phyloP scores from a whole-genome alignment of 2,113 vertebrate species.

The Ceratotherium simum region DNA sequence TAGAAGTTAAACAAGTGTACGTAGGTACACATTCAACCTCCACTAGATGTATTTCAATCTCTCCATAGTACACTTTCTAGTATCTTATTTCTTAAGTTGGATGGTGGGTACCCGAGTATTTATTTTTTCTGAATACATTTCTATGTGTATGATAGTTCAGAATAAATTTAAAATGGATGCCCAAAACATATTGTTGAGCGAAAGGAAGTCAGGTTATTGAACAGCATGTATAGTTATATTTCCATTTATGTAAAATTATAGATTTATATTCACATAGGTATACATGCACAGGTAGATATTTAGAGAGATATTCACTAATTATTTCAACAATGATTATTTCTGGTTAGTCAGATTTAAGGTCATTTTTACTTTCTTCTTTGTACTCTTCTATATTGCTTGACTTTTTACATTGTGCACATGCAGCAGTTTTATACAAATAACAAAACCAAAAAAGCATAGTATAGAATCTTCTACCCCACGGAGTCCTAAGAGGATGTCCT shows the following conservation, averaged over 20 bases:
- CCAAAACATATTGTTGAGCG: background rate
- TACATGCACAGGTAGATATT: background rate
- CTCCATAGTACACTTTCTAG: background rate
- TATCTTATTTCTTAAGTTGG: slow-evolving; percentile 19
- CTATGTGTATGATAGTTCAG: background rate
- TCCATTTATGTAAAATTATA: background rate
- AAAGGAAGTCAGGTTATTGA: background rate
- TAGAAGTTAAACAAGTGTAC: background rate
- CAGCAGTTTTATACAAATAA: background rate
- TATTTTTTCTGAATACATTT: background rate
- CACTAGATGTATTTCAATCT: background rate
- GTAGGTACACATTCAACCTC: background rate
- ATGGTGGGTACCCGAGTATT: background rate
- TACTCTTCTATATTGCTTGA: background rate
- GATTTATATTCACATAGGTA: background rate
- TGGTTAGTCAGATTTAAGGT: background rate
- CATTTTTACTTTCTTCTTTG: slow-evolving; percentile 1
- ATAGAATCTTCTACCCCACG: background rate
- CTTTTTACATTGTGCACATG: background rate
- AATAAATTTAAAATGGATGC: slow-evolving; percentile 17
- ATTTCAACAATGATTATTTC: background rate
- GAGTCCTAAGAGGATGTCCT: background rate
- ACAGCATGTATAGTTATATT: background rate
- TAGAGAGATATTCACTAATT: background rate
- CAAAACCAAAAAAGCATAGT: background rate